Conservation (phyloP, 2,113 vertebrate genomes). For the Gracilinanus agilis region DNA sequence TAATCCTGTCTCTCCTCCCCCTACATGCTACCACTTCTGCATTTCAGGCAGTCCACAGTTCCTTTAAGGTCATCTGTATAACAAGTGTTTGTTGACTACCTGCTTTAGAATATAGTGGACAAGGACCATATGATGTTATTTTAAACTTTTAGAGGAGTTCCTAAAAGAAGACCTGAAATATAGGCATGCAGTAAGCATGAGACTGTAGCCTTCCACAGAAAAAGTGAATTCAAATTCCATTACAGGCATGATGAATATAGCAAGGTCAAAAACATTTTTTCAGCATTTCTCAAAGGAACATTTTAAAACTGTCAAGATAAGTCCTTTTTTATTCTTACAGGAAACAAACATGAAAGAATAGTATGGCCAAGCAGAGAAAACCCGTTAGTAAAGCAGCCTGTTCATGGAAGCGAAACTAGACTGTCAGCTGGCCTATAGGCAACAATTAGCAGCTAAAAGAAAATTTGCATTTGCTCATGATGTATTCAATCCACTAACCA, state of each 20-base stretch:
- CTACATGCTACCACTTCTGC: not conserved
- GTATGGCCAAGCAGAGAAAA: not conserved
- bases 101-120: not conserved
- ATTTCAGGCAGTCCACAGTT: not conserved
- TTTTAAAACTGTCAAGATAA: not conserved
- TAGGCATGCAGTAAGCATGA: slow-evolving; percentile 24
- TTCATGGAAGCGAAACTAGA: not conserved
- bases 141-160: not conserved
- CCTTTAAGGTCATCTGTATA: not conserved
- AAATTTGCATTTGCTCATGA: not conserved
- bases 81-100: not conserved
- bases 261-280: not conserved
- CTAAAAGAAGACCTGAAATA: not conserved
- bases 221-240: slow-evolving; percentile 33
- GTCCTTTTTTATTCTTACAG: not conserved
- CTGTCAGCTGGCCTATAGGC: not conserved
- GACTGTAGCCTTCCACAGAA: slow-evolving; percentile 27
- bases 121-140: not conserved
- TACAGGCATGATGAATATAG: not conserved
- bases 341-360: not conserved
- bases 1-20: not conserved
- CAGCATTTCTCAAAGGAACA: not conserved
- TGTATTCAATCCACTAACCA: not conserved
- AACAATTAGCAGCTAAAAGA: not conserved
- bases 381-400: not conserved